Evolutionary conservation across 1,140 invertebrate species (phyloP), one percentile per base, ranked within the genome.

Genomic region (Pogonomyrmex californicus): DNA sequence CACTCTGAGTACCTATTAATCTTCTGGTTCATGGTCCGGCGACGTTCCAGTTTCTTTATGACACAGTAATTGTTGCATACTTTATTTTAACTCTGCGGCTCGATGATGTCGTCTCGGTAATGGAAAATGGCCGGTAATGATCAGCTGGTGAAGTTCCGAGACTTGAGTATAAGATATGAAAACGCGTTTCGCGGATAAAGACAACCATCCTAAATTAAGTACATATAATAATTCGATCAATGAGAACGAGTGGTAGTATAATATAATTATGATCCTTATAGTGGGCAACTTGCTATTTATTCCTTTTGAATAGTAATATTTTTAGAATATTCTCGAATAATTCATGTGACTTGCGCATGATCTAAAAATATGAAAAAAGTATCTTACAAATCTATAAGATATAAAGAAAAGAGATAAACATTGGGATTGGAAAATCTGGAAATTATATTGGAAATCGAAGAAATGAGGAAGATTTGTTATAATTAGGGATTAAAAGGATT

Each of bases 41-140:
- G 54, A 77, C 58, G 17, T 77, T 62, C 62, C 75, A 77, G 56
- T 62, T 58, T 62, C 54, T 63, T 77, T 77, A 47, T 14, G 75
- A 62, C 41, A 47, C 38, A 7, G 12, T 56, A 58, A 63, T 77
- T 30, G 75, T 77, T 63, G 58, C 30, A 63, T 63, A 63, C 63
- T 63, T 77, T 47, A 47, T 63, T 62, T 62, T 62, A 60, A n/a
- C 38, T 63, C 30, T 23, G 17, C 4, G 6, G 47, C 58, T 77
- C 30, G 58, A 78, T 41, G 58, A 78, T 17, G 38, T 77, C 56
- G 41, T 77, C 62, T 58, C 23, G n/a, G 54, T 77, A 14, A 49
- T 4, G 58, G 23, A 17, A 33, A n/a, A 14, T 36, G 14, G 23
- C 36, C 36, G 36, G 30, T 78, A 41, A 30, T 41, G 17, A 78